A percentile compares a stretch with the other conserved stretches of the same genome.
Evolutionary conservation across 2,888 invertebrate genomes (phyloP).

Genomic region (Lochmaea crataegi): DNA sequence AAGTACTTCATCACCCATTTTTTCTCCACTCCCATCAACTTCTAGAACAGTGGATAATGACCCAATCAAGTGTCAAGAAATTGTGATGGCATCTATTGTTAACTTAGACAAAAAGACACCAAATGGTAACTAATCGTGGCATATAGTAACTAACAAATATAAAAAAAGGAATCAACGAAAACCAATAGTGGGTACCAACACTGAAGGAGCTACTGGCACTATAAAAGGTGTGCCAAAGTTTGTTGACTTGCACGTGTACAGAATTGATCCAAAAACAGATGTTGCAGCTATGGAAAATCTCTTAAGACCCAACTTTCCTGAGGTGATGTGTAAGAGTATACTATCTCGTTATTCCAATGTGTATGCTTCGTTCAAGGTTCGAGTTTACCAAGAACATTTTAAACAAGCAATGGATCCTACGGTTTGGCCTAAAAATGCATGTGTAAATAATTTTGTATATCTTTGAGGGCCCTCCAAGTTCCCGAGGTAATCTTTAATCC

Average conservation of each 20-base stretch:
- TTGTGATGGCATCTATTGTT: neutral
- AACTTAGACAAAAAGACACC: conserved; percentile 3
- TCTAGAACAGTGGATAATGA: neutral
- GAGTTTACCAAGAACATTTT: conserved; percentile 14
- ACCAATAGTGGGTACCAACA: too few relatives aligned
- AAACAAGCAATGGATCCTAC: conserved; percentile 22
- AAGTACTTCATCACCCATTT: too few relatives aligned
- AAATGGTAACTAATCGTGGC: neutral
- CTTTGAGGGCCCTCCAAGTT: neutral
- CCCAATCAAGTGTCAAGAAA: neutral
- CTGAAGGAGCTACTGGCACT: too few relatives aligned
- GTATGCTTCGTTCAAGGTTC: conserved; percentile 17
- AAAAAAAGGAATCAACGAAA: conserved; percentile 9
- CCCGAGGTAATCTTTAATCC: conserved; percentile 8
- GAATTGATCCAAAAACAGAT: conserved; percentile 4
- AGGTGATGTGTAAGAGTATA: conserved; percentile 2
- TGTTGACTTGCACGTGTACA: conserved; percentile 4
- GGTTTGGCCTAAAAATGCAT: conserved; percentile 24
- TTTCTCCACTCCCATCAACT: neutral
- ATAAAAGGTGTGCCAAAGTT: too few relatives aligned
- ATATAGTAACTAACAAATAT: conserved; percentile 4
- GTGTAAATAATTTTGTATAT: conserved; percentile 16
- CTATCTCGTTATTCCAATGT: neutral
- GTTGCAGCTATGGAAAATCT: neutral
- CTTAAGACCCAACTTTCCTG: conserved; percentile 13